phyloP scores from a whole-genome alignment of 2,888 invertebrate species.

The Calameuta idolon region DNA sequence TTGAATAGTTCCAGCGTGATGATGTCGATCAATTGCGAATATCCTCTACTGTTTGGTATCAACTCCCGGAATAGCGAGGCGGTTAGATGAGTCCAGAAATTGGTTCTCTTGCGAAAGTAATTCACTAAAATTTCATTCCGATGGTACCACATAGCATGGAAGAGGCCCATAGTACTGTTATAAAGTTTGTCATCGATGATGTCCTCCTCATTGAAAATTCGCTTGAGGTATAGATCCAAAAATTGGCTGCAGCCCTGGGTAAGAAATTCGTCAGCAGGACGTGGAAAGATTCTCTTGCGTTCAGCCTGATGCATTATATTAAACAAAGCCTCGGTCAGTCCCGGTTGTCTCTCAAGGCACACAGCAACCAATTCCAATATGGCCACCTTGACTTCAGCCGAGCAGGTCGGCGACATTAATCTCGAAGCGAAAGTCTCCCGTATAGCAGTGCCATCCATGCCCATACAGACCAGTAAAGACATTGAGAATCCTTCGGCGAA shows the following conservation, averaged over 20 bases:
- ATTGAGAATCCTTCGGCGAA: constrained; percentile 72
- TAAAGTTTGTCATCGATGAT: constrained; percentile 60
- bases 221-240: constrained; percentile 56
- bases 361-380: constrained; percentile 67
- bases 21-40: constrained; percentile 62
- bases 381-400: constrained; percentile 65
- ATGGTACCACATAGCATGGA: constrained; percentile 65
- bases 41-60: constrained; percentile 53
- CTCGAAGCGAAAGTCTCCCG: constrained; percentile 71
- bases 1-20: constrained; percentile 64
- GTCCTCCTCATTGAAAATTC: constrained; percentile 57
- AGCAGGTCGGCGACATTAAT: constrained; percentile 69
- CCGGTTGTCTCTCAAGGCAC: constrained; percentile 67
- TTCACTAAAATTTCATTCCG: constrained; percentile 64
- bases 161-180: constrained; percentile 61
- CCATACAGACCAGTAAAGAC: constrained; percentile 73
- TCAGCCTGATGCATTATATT: constrained; percentile 65
- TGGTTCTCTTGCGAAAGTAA: constrained; percentile 60
- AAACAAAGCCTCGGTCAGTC: constrained; percentile 64
- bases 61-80: constrained; percentile 59
- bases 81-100: constrained; percentile 63
- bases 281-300: constrained; percentile 60
- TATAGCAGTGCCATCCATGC: constrained; percentile 71
- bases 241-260: constrained; percentile 64
- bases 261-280: constrained; percentile 61